phyloP scores from a whole-genome alignment of 2,797 vertebrate genomes.

The Pempheris klunzingeri region DNA sequence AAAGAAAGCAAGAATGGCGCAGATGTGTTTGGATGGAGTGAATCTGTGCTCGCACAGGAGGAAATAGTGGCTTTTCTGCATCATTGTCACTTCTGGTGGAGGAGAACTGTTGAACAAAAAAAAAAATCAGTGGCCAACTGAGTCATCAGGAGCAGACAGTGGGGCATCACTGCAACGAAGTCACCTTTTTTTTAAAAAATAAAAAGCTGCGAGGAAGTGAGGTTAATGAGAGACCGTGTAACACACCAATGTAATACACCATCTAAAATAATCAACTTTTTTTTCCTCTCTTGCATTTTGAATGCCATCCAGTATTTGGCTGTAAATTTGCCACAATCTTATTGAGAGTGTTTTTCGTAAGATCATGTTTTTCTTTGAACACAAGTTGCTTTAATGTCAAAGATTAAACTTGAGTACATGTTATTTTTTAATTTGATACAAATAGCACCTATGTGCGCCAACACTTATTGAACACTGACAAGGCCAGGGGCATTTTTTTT shows the following conservation, averaged over 20 bases:
- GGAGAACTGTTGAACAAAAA: conserved; percentile 56
- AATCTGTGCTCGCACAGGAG: conserved; percentile 12
- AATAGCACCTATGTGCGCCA: conserved; percentile 46
- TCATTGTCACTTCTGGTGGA: conserved; percentile 47
- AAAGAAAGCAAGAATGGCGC: neutral
- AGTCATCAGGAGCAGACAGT: conserved; percentile 34
- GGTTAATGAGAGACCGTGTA: conserved; percentile 6
- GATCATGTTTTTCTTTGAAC: conserved; percentile 14
- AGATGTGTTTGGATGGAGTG: conserved; percentile 7
- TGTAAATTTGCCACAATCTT: conserved; percentile 63
- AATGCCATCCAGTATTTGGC: conserved; percentile 71
- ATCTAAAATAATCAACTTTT: conserved; percentile 15
- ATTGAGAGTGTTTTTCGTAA: conserved; percentile 19
- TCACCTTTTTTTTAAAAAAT: conserved; percentile 3
- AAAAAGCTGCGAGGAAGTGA: conserved; percentile 38
- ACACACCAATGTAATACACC: conserved; percentile 1
- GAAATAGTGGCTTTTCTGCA: conserved; percentile 22
- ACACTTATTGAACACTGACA: conserved; percentile 60
- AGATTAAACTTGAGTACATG: conserved; percentile 43
- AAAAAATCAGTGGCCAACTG: conserved; percentile 46
- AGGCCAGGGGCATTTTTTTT: conserved; percentile 46
- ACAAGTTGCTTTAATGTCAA: conserved; percentile 36
- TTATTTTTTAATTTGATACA: conserved; percentile 41
- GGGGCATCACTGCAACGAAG: conserved; percentile 20
- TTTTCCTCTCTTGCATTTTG: conserved; percentile 47